Base-by-base conservation (phyloP, 2,797 vertebrate genomes). In the Chelidonichthys spinosus region DNA sequence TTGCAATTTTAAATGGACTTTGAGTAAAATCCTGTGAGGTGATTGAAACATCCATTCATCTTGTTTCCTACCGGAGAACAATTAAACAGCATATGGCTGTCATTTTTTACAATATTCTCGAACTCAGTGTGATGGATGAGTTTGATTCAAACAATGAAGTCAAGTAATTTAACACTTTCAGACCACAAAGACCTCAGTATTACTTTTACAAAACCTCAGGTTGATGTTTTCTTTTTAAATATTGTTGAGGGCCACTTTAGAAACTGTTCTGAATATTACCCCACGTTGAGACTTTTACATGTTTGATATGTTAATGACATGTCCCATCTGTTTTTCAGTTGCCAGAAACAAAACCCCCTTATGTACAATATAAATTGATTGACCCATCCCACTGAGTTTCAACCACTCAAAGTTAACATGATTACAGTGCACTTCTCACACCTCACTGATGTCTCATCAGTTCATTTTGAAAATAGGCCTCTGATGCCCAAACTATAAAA, bases 401-500 rank as follows among this genome's bases (percentile, higher is more conserved):
- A 69, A 37, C 67, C 76, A 76, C 63, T 79, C 74, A 61, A 56
- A 82, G 85, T 83, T 68, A 85, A 84, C 59, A 74, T 86, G 88
- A 88, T 88, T 86, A 90, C 83, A 15, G 37, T 62, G 77, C 82
- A 75, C 63, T 86, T 90, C 66, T 79, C 53, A 42, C 47, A 50
- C 64, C 82, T 73, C 80, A 25, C 53, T 81, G 76, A 82, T 85
- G 84, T 69, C 83, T 90, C 85, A 76, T 87, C 85, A 80, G 82
- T 86, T 90, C 76, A 86, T 87, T 85, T 80, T 72, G 61, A 69
- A 82, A 91, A 90, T 82, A 65, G 85, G 70, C 75, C 86, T 84
- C 85, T n/a, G 64, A 87, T 85, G 83, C 18, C 72, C 66, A 56
- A 79, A 85, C 63, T 72, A 90, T 89, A 89, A 91, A 87, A 85